A percentile compares a stretch with the other conserved stretches of the same genome.
Evolutionary conservation across 92 coral and sea anemone species (phyloP).

Genomic region (Virgularia gustaviana): DNA sequence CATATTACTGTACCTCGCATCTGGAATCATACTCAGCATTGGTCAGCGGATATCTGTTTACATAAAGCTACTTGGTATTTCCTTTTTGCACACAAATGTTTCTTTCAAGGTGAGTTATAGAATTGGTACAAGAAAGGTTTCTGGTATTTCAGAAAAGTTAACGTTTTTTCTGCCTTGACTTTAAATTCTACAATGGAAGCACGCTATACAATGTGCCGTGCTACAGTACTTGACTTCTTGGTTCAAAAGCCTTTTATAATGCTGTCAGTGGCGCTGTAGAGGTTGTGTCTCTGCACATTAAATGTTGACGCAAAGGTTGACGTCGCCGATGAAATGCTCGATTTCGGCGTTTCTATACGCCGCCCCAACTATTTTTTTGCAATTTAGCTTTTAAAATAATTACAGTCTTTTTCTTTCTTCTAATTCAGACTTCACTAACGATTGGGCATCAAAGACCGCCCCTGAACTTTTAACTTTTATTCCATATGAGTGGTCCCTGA

Average conservation of each 20-base stretch:
- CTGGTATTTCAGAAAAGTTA: no score
- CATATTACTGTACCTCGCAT: conserved; percentile 96
- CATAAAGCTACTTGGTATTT: conserved; percentile 83
- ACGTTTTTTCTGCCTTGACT: no score
- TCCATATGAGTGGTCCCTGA: conserved; percentile 95
- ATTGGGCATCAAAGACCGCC: conserved; percentile 84
- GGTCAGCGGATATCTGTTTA: conserved; percentile 82
- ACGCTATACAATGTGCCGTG: no score
- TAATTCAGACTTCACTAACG: conserved; percentile 69
- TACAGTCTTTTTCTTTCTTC: not conserved
- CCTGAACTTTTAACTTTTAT: conserved; percentile 89
- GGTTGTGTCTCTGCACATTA: not conserved
- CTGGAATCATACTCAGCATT: conserved; percentile 98
- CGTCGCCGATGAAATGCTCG: no score
- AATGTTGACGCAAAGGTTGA: no score
- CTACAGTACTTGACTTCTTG: no score
- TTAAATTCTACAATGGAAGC: no score
- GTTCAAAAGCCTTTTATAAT: no score
- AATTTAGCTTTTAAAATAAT: not conserved
- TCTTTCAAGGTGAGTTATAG: conserved; percentile 71
- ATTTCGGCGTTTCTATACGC: no score
- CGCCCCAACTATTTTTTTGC: not conserved
- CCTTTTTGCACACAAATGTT: conserved; percentile 94
- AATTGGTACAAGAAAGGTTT: no score
- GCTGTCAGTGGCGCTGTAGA: no score